phyloP scores from a whole-genome alignment of 2,888 invertebrate species.

The Kuschelorhynchus macadamiae region DNA sequence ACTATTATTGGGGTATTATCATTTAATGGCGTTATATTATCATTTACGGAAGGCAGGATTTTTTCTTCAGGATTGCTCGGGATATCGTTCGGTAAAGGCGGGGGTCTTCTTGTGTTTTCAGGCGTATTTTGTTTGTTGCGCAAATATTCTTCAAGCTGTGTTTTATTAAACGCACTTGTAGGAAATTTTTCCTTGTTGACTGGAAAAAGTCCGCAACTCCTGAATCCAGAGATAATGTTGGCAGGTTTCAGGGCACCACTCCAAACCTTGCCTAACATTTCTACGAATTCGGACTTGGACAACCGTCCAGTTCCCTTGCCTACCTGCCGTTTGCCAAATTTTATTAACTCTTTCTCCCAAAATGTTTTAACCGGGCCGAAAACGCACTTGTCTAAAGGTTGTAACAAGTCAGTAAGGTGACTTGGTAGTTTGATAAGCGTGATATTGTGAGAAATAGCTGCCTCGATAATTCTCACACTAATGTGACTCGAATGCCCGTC shows the following conservation, averaged over 20 bases:
- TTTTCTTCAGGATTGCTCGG: neutral
- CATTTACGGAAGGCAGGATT: constrained; percentile 8
- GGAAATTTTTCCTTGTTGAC: constrained; percentile 2
- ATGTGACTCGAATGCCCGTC: constrained; percentile 43
- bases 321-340: neutral
- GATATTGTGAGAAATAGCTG: constrained; percentile 41
- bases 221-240: no score
- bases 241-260: constrained; percentile 7
- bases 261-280: constrained; percentile 18
- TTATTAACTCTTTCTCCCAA: constrained; percentile 2
- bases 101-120: constrained; percentile 6
- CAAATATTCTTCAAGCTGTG: constrained; percentile 5
- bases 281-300: neutral
- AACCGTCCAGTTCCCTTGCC: no score
- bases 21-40: neutral
- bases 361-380: constrained; percentile 38
- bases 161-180: constrained; percentile 1
- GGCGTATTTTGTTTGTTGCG: neutral
- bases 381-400: constrained; percentile 48
- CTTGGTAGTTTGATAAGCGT: constrained; percentile 44
- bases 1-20: constrained; percentile 15
- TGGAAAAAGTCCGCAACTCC: constrained; percentile 6
- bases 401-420: constrained; percentile 51
- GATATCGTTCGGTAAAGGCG: constrained; percentile 5
- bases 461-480: constrained; percentile 46